These are phyloP conservation scores for Python bivittatus DNA, from an alignment of 2,113 vertebrate genomes.

Conservation along the genomic window DNA sequence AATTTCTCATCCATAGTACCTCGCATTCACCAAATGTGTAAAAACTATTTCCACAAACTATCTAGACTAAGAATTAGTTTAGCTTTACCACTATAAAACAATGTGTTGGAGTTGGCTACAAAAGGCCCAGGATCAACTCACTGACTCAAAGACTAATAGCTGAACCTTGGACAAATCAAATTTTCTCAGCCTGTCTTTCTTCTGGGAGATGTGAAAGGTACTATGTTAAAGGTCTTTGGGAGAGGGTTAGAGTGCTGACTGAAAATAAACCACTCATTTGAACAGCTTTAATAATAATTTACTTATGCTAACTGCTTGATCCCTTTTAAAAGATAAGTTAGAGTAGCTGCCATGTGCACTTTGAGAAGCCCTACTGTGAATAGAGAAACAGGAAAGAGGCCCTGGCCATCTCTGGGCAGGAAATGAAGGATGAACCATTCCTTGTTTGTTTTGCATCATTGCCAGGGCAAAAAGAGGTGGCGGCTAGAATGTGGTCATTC, in stretches of 20 bases:
- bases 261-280: neutral
- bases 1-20: neutral
- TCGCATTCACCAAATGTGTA: neutral
- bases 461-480: neutral
- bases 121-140: too few species aligned
- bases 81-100: neutral
- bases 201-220: neutral
- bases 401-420: neutral
- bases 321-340: neutral
- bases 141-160: neutral
- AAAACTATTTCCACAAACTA: neutral
- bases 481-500: neutral
- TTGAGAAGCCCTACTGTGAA: neutral
- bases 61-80: neutral
- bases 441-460: neutral
- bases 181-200: neutral
- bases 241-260: neutral
- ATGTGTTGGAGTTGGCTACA: neutral
- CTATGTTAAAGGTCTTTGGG: neutral
- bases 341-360: neutral
- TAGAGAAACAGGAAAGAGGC: neutral
- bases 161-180: neutral
- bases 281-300: neutral
- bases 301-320: neutral
- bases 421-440: neutral